Evolutionary conservation across 2,113 vertebrate species (phyloP).

Genomic region (Entomyzon cyanotis): DNA sequence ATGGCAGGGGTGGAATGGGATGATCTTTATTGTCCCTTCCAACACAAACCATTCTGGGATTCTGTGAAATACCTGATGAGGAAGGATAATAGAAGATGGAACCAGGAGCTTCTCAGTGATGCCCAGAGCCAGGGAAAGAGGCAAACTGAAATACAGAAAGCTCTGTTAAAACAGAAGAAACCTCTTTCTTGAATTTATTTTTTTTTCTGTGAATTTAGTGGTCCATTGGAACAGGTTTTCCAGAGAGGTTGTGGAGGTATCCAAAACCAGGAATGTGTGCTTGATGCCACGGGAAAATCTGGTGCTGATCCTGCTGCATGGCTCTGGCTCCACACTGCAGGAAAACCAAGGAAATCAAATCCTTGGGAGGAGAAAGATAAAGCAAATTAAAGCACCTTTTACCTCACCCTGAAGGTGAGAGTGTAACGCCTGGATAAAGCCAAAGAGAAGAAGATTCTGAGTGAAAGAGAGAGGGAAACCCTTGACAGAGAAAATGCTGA

Average conservation of each 20-base stretch:
- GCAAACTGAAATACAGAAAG: neutral
- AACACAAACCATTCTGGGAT: neutral
- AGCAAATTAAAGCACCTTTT: neutral
- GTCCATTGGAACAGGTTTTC: no score
- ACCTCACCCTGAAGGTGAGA: neutral
- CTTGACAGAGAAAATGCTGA: neutral
- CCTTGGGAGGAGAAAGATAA: neutral
- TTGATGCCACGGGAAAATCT: neutral
- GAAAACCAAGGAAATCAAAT: neutral
- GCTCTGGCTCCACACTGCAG: neutral
- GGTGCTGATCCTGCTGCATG: neutral
- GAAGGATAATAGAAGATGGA: neutral
- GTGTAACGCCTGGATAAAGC: neutral
- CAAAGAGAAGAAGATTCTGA: neutral
- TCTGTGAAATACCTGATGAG: neutral
- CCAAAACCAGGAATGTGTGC: neutral
- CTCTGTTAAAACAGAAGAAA: neutral
- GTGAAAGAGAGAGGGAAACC: neutral
- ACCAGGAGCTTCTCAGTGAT: neutral
- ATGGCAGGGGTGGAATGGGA: neutral
- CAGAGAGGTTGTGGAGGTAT: no score
- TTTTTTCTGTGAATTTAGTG: neutral
- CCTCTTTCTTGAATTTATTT: no score
- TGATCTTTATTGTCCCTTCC: neutral
- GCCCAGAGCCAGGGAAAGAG: neutral